Evolutionary conservation across 2,113 vertebrate genomes (phyloP).

Genomic region (Leucoraja erinaceus): DNA sequence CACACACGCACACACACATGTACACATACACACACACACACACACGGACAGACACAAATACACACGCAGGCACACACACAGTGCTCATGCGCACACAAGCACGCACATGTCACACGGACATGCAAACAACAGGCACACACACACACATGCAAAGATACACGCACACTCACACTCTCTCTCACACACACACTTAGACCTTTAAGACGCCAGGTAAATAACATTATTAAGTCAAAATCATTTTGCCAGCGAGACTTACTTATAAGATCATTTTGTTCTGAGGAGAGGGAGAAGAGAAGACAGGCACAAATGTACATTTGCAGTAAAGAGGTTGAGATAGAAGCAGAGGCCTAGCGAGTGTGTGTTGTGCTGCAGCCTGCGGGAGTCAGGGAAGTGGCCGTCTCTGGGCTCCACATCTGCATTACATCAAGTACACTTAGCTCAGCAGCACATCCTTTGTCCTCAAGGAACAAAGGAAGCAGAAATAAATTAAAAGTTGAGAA

Average conservation of each 20-base stretch:
- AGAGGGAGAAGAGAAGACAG: not conserved
- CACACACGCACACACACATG: no score
- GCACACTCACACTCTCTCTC: no score
- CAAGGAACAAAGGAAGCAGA: constrained; percentile 19
- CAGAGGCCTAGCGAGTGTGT: constrained; percentile 15
- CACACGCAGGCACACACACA: no score
- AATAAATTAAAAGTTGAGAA: constrained; percentile 19
- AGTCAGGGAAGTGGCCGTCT: not conserved
- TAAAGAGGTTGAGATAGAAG: not conserved
- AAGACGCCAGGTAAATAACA: not conserved
- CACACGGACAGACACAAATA: no score
- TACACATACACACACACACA: no score
- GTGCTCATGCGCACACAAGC: no score
- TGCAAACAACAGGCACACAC: no score
- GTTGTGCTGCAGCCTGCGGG: not conserved
- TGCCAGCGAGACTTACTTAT: not conserved
- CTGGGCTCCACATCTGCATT: constrained; percentile 25
- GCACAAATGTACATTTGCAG: constrained; percentile 9
- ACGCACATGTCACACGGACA: no score
- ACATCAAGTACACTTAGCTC: constrained; percentile 18
- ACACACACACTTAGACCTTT: not conserved
- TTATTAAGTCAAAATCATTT: not conserved
- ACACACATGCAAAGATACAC: no score
- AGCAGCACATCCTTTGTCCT: not conserved
- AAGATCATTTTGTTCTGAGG: not conserved